Evolutionary conservation across 2,113 vertebrate genomes (phyloP).

Genomic region (Pygoscelis antarcticus): DNA sequence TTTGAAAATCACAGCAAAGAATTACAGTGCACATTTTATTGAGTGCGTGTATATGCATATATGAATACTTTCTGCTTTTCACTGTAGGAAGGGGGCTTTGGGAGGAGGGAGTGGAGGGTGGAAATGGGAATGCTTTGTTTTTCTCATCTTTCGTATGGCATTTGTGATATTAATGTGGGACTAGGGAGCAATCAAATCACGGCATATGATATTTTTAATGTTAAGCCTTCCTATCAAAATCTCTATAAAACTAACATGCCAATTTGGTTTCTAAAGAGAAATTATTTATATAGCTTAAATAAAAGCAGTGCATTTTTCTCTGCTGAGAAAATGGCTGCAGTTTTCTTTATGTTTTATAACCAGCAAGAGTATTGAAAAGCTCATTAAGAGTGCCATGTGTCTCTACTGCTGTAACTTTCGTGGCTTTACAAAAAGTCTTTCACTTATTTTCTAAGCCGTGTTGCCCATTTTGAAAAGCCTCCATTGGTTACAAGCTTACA

Average conservation of each 20-base stretch:
- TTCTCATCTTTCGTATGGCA: slow-evolving; percentile 14
- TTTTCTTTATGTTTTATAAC: slow-evolving; percentile 50
- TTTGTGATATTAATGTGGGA: neutral
- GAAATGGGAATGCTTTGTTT: slow-evolving; percentile 41
- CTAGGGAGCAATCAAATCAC: neutral
- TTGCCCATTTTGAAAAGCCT: slow-evolving; percentile 45
- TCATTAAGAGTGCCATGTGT: slow-evolving; percentile 49
- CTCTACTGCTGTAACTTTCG: slow-evolving; percentile 29
- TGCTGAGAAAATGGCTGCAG: slow-evolving; percentile 52
- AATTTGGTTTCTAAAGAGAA: slow-evolving; percentile 39
- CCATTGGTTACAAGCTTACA: slow-evolving; percentile 20
- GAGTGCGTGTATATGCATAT: neutral
- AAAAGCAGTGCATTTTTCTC: slow-evolving; percentile 60
- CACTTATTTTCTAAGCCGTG: slow-evolving; percentile 29
- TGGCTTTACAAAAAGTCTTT: slow-evolving; percentile 52
- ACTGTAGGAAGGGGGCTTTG: neutral
- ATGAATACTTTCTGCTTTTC: neutral
- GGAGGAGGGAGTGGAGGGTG: neutral
- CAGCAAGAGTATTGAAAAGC: slow-evolving; percentile 34
- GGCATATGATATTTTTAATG: neutral
- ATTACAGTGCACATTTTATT: neutral
- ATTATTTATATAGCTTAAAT: slow-evolving; percentile 46
- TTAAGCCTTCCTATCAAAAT: slow-evolving; percentile 53
- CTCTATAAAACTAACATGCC: slow-evolving; percentile 41
- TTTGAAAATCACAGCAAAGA: slow-evolving; percentile 8